These are phyloP conservation scores for human (Homo sapiens) DNA, from an alignment of 2,113 vertebrate genomes.

Conservation along the genomic window DNA sequence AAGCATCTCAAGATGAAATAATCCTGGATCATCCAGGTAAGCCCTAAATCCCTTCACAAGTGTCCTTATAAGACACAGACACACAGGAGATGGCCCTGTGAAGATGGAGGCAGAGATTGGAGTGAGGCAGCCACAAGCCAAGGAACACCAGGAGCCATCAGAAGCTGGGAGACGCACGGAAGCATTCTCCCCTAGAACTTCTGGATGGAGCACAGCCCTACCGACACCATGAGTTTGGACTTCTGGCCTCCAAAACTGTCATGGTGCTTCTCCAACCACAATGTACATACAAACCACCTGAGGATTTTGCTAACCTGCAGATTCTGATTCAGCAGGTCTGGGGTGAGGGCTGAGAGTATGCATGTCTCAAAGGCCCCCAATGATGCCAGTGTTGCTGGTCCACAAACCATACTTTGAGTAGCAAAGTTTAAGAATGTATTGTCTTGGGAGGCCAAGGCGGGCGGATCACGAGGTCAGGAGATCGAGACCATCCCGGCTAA, in stretches of 20 bases:
- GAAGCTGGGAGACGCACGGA: not conserved
- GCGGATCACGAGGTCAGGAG: too few relatives aligned
- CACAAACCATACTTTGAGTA: not conserved
- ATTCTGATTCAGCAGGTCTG: not conserved
- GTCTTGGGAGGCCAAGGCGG: too few relatives aligned
- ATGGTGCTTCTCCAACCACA: not conserved
- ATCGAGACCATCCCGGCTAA: too few relatives aligned
- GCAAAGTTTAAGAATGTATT: not conserved
- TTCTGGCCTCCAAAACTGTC: not conserved
- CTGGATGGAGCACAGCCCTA: not conserved
- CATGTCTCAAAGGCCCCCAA: not conserved
- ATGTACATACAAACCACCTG: not conserved
- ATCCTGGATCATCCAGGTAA: not conserved
- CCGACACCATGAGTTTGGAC: not conserved
- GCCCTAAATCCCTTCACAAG: not conserved
- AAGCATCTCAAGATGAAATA: slow-evolving; percentile 5
- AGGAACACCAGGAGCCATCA: not conserved
- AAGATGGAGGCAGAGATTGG: not conserved
- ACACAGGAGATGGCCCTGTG: not conserved
- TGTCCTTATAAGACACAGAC: not conserved
- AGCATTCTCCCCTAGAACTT: not conserved
- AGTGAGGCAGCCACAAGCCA: not conserved
- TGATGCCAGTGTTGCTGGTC: not conserved
- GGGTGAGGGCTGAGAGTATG: not conserved
- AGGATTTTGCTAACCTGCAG: not conserved